These are phyloP conservation scores for Ailurus styani DNA, from an alignment of 2,113 vertebrate genomes.

Conservation along the genomic window DNA sequence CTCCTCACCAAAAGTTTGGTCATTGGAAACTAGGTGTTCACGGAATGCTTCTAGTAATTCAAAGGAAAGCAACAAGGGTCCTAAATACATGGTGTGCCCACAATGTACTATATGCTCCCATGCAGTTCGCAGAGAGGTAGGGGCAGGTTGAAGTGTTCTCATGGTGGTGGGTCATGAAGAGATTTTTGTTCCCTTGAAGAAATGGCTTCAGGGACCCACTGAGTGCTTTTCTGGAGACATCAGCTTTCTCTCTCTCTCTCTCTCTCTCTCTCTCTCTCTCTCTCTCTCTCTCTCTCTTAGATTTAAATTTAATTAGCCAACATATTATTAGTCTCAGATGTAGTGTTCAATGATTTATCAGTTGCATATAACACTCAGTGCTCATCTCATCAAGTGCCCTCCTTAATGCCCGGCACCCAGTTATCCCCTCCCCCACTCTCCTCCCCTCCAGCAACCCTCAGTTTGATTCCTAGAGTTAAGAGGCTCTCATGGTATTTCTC, in stretches of 20 bases:
- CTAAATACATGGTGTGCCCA: not conserved
- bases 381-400: not conserved
- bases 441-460: not conserved
- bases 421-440: not conserved
- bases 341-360: not conserved
- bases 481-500: not conserved
- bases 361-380: not conserved
- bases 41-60: not conserved
- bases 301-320: not conserved
- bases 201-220: not conserved
- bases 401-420: not conserved
- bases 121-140: no score
- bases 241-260: no score
- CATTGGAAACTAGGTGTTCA: not conserved
- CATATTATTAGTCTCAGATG: not conserved
- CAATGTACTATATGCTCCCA: not conserved
- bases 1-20: not conserved
- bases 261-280: no score
- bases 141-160: not conserved
- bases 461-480: not conserved
- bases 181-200: not conserved
- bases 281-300: no score
- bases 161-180: rapidly evolving
- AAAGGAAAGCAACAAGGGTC: not conserved
- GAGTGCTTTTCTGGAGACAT: not conserved